Evolutionary conservation across 2,113 vertebrate genomes (phyloP).

Genomic region (Perccottus glenii): DNA sequence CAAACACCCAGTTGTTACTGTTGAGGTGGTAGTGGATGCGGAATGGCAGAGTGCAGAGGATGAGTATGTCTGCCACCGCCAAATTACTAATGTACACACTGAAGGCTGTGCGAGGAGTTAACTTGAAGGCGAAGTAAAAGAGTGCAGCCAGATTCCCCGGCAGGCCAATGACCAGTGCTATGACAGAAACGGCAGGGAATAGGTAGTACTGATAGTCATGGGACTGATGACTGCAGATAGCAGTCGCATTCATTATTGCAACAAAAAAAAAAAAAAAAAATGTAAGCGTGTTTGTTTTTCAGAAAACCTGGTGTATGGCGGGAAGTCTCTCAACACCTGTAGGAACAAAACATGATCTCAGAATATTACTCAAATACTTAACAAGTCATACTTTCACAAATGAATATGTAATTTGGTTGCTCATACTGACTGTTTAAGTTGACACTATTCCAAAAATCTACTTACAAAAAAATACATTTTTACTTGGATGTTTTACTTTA

Average conservation of each 20-base stretch:
- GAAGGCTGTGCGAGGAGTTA: slow-evolving; percentile 57
- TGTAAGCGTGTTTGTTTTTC: slow-evolving; percentile 7
- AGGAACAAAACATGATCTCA: slow-evolving; percentile 43
- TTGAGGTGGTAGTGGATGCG: slow-evolving; percentile 83
- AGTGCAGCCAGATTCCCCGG: slow-evolving; percentile 76
- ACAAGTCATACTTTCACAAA: too few relatives aligned
- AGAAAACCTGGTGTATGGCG: slow-evolving; percentile 1
- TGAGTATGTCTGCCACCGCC: slow-evolving; percentile 73
- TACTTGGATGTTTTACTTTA: background rate
- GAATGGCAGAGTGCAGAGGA: slow-evolving; percentile 81
- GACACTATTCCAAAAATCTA: too few relatives aligned
- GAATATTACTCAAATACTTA: slow-evolving; percentile 9
- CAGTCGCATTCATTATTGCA: slow-evolving; percentile 31
- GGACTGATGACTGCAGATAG: slow-evolving; percentile 23
- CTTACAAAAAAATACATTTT: slow-evolving; percentile 12
- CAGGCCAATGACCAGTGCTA: slow-evolving; percentile 79
- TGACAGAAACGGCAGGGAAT: slow-evolving; percentile 74
- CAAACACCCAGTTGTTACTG: slow-evolving; percentile 81
- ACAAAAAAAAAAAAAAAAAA: background rate
- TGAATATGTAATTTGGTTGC: too few relatives aligned
- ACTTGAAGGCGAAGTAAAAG: slow-evolving; percentile 69
- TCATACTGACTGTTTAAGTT: too few relatives aligned
- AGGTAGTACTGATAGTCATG: slow-evolving; percentile 80
- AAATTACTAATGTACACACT: slow-evolving; percentile 82
- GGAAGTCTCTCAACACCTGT: slow-evolving; percentile 8